Evolutionary conservation across 2,113 vertebrate species (phyloP), one percentile per base, ranked within the genome.

Genomic region (Tyrannus savana): DNA sequence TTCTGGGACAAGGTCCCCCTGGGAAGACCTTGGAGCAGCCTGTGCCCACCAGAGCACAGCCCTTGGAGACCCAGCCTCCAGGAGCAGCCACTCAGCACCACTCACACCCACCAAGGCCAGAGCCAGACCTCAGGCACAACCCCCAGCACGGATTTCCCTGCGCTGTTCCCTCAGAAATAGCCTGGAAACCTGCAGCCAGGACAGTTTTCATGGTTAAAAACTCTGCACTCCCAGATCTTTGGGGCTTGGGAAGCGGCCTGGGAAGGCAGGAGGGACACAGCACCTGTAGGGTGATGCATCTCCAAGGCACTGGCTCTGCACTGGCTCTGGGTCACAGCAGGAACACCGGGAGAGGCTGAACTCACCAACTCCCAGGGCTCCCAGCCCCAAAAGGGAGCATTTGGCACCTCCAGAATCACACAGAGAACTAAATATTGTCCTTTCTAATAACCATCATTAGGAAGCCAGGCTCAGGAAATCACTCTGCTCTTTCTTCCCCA

Each of bases 131-230:
- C 3, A 79, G 39, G 23, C 4, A 3, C 1, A 39, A 30, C 25
- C 12, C 35, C 35, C 44, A 28, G 37, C 15, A 5, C 0, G 4
- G 0, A 14, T 4, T 46, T 19, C 53, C 67, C 25, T 17, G 37
- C 49, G 3, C 0, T 12, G 14, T 1, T 52, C 31, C 42, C 66
- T 46, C 41, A 37, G n/a, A n/a, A 37, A 67, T 7, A 12, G 19
- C n/a, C n/a, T n/a, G n/a, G n/a, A 60, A n/a, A 28, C 18, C 24
- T 62, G 11, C 30, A 27, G 10, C 6, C 66, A 35, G 68, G 63
- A 30, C 44, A 35, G 7, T 3, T 52, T 3, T 18, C 58, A 5
- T 0, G 16, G 30, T 0, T n/a, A 27, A 50, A 6, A 18, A 14
- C 1, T 2, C 14, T 59, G 60, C 42, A 18, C 44, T 24, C 49